phyloP scores from a whole-genome alignment of 2,888 invertebrate species.

The Monochamus alternatus region DNA sequence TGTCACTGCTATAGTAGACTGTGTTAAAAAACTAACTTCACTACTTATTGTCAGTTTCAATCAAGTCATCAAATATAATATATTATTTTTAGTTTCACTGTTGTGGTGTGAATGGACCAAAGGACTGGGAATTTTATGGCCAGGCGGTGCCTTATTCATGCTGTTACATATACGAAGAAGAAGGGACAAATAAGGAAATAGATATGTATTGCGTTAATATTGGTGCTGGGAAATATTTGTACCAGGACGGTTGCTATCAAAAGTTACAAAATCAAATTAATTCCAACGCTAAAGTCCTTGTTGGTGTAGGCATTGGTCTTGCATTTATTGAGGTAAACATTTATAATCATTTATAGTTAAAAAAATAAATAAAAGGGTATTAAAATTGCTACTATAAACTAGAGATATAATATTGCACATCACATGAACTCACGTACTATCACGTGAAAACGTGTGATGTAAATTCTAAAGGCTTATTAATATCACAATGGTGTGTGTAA shows the following conservation, averaged over 20 bases:
- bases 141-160: conserved; percentile 75
- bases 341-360: conserved; percentile 3
- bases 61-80: background rate
- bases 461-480: no score
- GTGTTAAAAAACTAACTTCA: no score
- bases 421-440: no score
- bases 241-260: conserved; percentile 73
- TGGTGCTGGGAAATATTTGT: conserved; percentile 60
- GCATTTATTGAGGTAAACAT: conserved; percentile 73
- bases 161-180: conserved; percentile 70
- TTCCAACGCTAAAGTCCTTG: conserved; percentile 73
- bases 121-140: conserved; percentile 74
- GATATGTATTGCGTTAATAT: conserved; percentile 57
- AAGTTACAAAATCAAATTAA: conserved; percentile 73
- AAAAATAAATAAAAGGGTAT: no score
- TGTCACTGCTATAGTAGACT: no score
- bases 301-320: conserved; percentile 78
- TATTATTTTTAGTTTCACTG: conserved; percentile 78
- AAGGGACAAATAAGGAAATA: conserved; percentile 51
- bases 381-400: no score
- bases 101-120: conserved; percentile 78
- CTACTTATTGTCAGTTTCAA: no score
- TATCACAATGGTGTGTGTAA: no score
- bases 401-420: no score
- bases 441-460: no score